A percentile compares a stretch with the other conserved stretches of the same genome.
These are phyloP conservation scores for Champsocephalus esox DNA, from an alignment of 2,797 vertebrate genomes.

Conservation along the genomic window DNA sequence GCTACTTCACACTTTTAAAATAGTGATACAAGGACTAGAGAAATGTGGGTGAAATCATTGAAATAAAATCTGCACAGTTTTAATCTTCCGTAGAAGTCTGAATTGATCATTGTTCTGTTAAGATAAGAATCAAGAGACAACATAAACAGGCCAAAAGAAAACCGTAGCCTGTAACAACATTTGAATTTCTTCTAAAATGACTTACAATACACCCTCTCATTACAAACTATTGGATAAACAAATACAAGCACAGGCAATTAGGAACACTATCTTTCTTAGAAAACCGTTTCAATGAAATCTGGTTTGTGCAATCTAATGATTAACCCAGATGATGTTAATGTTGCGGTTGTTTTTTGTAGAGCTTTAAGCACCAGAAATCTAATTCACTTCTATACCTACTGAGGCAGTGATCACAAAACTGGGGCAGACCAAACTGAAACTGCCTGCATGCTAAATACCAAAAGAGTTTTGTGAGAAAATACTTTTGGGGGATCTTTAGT, in stretches of 20 bases:
- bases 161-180: too few relatives aligned
- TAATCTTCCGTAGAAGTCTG: background rate
- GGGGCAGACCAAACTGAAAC: constrained; percentile 31
- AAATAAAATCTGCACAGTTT: constrained; percentile 1
- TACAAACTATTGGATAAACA: constrained; percentile 16
- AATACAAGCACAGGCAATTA: constrained; percentile 18
- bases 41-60: background rate
- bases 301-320: background rate
- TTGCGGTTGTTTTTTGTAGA: background rate
- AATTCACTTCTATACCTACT: constrained; percentile 1
- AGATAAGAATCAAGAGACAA: too few relatives aligned
- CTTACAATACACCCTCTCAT: background rate
- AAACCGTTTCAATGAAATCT: constrained; percentile 8
- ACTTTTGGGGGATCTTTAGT: constrained; percentile 11
- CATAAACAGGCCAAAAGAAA: too few relatives aligned
- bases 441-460: constrained; percentile 3
- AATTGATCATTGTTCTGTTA: too few relatives aligned
- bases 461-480: background rate
- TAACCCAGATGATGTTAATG: background rate
- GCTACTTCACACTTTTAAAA: constrained; percentile 60
- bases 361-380: constrained; percentile 10
- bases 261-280: background rate
- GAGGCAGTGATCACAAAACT: constrained; percentile 1
- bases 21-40: constrained; percentile 17
- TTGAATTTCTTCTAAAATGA: too few relatives aligned